A percentile compares a stretch with the other conserved stretches of the same genome.
Conservation (phyloP, 2,113 vertebrate species). For the Cebidichthys violaceus region DNA sequence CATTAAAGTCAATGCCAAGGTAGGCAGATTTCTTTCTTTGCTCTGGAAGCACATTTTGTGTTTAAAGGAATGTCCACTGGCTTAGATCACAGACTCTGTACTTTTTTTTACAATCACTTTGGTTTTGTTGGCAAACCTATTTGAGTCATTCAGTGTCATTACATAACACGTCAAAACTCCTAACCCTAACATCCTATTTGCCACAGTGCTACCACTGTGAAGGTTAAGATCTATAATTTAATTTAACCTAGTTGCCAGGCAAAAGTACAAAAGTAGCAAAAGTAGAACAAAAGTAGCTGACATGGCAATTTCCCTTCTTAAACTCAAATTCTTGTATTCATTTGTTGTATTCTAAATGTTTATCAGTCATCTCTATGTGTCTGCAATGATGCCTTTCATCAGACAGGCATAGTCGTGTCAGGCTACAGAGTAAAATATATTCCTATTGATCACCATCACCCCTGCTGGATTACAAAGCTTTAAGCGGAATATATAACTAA, state of each 20-base stretch:
- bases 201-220: not conserved
- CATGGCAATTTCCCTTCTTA: not conserved
- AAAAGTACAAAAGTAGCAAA: constrained; percentile 3
- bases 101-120: constrained; percentile 2
- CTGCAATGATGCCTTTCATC: not conserved
- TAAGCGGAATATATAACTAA: not conserved
- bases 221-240: not conserved
- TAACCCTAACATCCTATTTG: not conserved
- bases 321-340: not conserved
- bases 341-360: not conserved
- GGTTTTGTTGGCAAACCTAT: constrained; percentile 21
- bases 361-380: not conserved
- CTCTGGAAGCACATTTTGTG: constrained; percentile 63
- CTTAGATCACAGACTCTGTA: constrained; percentile 12
- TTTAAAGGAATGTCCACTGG: constrained; percentile 59
- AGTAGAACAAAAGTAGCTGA: constrained; percentile 7
- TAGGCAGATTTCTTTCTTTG: constrained; percentile 53
- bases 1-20: constrained; percentile 52
- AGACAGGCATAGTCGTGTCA: not conserved
- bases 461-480: not conserved
- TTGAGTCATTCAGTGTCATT: constrained; percentile 1
- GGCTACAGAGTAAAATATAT: not conserved
- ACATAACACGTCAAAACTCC: not conserved
- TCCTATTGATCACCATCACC: not conserved
- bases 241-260: not conserved